Conservation (phyloP, 2,797 vertebrate genomes). For the Bradypus variegatus region DNA sequence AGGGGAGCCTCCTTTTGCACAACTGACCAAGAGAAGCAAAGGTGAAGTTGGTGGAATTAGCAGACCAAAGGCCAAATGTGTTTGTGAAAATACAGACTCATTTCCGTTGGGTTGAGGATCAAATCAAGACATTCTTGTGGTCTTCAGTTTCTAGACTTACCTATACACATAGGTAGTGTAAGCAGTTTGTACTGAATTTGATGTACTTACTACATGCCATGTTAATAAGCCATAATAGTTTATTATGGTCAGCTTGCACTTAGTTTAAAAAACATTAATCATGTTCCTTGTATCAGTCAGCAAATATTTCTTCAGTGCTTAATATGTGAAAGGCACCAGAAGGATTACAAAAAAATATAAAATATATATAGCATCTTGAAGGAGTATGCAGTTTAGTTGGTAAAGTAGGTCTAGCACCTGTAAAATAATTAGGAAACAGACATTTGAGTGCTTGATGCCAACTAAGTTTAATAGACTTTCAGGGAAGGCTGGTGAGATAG, state of each 20-base stretch:
- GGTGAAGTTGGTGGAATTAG: slow-evolving; percentile 12
- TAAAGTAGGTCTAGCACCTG: background rate
- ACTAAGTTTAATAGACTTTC: background rate
- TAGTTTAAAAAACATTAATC: slow-evolving; percentile 12
- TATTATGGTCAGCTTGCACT: background rate
- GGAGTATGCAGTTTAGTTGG: background rate
- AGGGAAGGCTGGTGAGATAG: background rate
- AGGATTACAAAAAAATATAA: background rate
- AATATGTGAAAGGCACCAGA: background rate
- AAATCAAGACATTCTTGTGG: background rate
- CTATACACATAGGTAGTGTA: background rate
- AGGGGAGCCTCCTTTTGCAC: background rate
- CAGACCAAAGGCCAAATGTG: background rate
- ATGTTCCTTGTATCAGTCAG: slow-evolving; percentile 14
- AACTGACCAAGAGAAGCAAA: slow-evolving; percentile 2
- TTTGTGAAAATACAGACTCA: background rate
- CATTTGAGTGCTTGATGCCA: background rate
- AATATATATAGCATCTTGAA: background rate
- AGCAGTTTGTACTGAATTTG: background rate
- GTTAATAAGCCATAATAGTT: slow-evolving; percentile 5
- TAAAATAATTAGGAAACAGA: slow-evolving; percentile 9
- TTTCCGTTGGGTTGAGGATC: background rate
- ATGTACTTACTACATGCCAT: background rate
- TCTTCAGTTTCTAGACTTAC: slow-evolving; percentile 17
- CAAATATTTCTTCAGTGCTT: background rate